phyloP scores from a whole-genome alignment of 2,797 vertebrate species.

The Alosa sapidissima region DNA sequence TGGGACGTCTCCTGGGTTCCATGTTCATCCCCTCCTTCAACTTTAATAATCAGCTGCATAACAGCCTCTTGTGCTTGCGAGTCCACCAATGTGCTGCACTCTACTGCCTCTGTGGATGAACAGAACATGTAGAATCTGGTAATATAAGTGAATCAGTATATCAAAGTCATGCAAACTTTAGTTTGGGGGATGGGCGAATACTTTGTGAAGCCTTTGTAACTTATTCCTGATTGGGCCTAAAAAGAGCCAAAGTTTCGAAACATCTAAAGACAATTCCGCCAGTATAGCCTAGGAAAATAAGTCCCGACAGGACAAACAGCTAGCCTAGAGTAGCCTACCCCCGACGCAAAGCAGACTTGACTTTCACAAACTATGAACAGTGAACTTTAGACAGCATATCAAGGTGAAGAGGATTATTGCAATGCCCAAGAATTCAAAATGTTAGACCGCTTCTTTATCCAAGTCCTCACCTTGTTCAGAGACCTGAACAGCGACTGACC shows the following conservation, averaged over 20 bases:
- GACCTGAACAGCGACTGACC: not conserved
- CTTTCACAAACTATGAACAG: no score
- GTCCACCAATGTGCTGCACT: not conserved
- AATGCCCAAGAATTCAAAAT: not conserved
- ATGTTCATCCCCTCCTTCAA: not conserved
- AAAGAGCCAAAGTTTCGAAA: no score
- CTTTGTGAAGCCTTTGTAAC: no score
- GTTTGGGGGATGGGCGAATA: no score
- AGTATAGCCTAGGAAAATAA: no score
- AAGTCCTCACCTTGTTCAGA: not conserved
- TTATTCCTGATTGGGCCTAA: no score
- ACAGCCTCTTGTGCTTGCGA: not conserved
- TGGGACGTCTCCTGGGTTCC: not conserved
- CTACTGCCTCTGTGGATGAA: not conserved
- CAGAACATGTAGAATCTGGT: not conserved
- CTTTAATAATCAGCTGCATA: not conserved
- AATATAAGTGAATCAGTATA: not conserved
- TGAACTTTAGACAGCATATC: no score
- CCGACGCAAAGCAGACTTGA: no score
- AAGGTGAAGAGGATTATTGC: not conserved
- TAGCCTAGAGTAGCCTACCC: no score
- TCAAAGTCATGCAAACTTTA: no score
- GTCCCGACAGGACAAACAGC: no score
- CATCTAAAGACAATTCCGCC: no score
- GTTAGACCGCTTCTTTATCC: not conserved